Conservation (phyloP, 1,140 invertebrate genomes). For the Zaprionus vittiger region DNA sequence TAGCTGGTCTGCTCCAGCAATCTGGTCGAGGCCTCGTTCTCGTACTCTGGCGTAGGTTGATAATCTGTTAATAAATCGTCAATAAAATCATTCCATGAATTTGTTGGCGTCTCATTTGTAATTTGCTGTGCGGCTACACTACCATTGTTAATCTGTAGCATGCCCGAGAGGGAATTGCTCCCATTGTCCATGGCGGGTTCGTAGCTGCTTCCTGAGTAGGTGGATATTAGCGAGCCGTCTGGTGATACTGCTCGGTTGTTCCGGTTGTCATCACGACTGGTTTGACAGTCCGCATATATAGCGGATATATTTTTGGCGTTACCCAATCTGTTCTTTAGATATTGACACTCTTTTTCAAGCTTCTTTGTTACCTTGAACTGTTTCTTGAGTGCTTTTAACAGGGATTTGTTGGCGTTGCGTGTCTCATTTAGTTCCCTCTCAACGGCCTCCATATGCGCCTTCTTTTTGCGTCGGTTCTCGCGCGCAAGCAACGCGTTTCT, state of each 20-base stretch:
- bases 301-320: background rate
- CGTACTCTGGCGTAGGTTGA: constrained; percentile 30
- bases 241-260: constrained; percentile 26
- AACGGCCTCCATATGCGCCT: constrained; percentile 86
- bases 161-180: constrained; percentile 9
- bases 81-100: constrained; percentile 65
- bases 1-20: constrained; percentile 38
- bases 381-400: constrained; percentile 84
- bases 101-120: constrained; percentile 40
- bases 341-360: constrained; percentile 85
- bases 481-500: constrained; percentile 86
- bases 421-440: constrained; percentile 85
- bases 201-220: constrained; percentile 43
- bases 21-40: constrained; percentile 36
- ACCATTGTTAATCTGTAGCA: constrained; percentile 45
- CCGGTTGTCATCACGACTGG: background rate
- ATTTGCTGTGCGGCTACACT: constrained; percentile 42
- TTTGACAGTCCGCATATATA: constrained; percentile 13
- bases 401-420: constrained; percentile 85
- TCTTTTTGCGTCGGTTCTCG: constrained; percentile 86
- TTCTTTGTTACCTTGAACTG: constrained; percentile 84
- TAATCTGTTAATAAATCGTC: constrained; percentile 67
- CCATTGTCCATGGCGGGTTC: constrained; percentile 24
- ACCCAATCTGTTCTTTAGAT: constrained; percentile 83
- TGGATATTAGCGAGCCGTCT: constrained; percentile 37